phyloP scores from a whole-genome alignment of 2,113 vertebrate genomes.

The Tretioscincus oriximinensis region DNA sequence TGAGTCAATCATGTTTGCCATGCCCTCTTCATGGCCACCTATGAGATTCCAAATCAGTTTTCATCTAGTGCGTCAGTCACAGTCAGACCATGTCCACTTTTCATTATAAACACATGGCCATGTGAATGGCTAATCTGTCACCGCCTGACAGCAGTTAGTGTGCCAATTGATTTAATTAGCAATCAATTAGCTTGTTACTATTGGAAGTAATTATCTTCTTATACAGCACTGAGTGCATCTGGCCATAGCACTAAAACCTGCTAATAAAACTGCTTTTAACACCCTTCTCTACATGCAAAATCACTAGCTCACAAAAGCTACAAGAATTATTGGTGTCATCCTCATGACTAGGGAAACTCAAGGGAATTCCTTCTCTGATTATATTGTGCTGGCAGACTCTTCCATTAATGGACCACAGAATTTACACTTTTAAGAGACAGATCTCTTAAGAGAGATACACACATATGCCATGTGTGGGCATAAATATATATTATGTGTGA shows the following conservation, averaged over 20 bases:
- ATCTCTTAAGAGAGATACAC: slow-evolving; percentile 40
- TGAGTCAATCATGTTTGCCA: slow-evolving; percentile 87
- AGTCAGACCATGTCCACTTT: slow-evolving; percentile 83
- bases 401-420: slow-evolving; percentile 54
- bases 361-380: slow-evolving; percentile 77
- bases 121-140: slow-evolving; percentile 91
- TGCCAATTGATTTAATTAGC: slow-evolving; percentile 99
- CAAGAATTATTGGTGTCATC: slow-evolving; percentile 81
- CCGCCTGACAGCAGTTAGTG: slow-evolving; percentile 88
- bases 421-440: slow-evolving; percentile 55
- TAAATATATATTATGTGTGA: slow-evolving; percentile 16
- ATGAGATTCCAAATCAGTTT: slow-evolving; percentile 81
- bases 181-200: slow-evolving; percentile 99
- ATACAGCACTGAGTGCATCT: slow-evolving; percentile 97
- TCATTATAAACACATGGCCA: slow-evolving; percentile 78
- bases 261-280: slow-evolving; percentile 81
- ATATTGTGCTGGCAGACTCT: slow-evolving; percentile 62
- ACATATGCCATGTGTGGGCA: background rate
- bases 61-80: slow-evolving; percentile 81
- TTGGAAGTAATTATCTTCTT: slow-evolving; percentile 99
- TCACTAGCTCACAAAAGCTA: slow-evolving; percentile 70
- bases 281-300: slow-evolving; percentile 65
- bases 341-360: slow-evolving; percentile 75
- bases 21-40: slow-evolving; percentile 80
- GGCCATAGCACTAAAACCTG: slow-evolving; percentile 89